Percentiles rank a stretch among this genome's conserved stretches.
phyloP scores from a whole-genome alignment of 2,797 vertebrate genomes.

The Microcaecilia unicolor region DNA sequence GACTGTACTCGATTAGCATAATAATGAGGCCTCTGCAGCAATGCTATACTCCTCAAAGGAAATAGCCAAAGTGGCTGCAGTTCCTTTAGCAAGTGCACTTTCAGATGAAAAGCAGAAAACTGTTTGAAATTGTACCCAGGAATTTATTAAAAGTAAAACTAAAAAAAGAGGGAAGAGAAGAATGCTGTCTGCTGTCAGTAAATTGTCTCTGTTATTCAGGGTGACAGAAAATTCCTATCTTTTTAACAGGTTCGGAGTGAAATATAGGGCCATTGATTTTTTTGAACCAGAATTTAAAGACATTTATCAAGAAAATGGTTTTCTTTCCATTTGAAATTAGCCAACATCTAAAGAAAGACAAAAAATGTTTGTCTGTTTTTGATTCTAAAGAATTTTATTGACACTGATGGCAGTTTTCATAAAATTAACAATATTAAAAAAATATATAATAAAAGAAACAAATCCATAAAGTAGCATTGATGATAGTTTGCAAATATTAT shows the following conservation, averaged over 20 bases:
- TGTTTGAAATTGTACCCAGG: conserved; percentile 32
- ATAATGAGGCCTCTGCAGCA: conserved; percentile 55
- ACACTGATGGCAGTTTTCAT: too few relatives aligned
- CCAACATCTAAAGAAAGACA: too few relatives aligned
- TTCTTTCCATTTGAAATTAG: not conserved
- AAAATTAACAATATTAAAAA: too few relatives aligned
- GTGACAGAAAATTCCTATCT: conserved; percentile 3
- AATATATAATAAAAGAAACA: too few relatives aligned
- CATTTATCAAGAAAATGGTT: not conserved
- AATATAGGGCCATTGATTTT: too few relatives aligned
- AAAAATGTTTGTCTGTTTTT: too few relatives aligned
- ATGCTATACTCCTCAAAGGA: conserved; percentile 57
- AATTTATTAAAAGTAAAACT: conserved; percentile 12
- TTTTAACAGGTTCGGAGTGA: too few relatives aligned
- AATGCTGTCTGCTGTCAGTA: conserved; percentile 22
- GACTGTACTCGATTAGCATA: conserved; percentile 63
- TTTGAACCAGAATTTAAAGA: too few relatives aligned
- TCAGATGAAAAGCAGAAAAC: conserved; percentile 44
- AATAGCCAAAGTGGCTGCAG: conserved; percentile 51
- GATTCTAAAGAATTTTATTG: too few relatives aligned
- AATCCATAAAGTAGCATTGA: too few relatives aligned
- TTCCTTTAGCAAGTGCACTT: conserved; percentile 57
- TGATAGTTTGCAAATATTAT: too few relatives aligned
- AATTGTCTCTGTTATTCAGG: conserved; percentile 19
- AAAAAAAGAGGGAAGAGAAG: not conserved